Evolutionary conservation across 2,797 vertebrate species (phyloP).

Genomic region (Enteromius viviparus): DNA sequence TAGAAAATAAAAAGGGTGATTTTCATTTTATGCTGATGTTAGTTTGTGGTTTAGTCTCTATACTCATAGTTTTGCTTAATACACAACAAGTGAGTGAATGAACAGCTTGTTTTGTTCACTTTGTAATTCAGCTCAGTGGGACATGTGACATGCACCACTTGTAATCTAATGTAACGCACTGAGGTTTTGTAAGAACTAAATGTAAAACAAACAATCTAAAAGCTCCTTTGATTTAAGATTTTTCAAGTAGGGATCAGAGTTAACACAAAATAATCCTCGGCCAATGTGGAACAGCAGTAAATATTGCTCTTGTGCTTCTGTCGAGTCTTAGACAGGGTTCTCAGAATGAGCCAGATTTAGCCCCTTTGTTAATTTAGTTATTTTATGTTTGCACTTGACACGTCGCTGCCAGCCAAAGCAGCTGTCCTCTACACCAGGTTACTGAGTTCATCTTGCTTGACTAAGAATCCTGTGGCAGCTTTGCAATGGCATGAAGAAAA

Average conservation of each 20-base stretch:
- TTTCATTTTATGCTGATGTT: not conserved
- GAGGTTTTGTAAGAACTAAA: constrained; percentile 18
- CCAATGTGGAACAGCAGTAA: constrained; percentile 64
- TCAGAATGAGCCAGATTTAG: constrained; percentile 67
- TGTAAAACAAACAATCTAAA: constrained; percentile 21
- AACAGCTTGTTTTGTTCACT: constrained; percentile 24
- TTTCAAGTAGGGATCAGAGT: constrained; percentile 15
- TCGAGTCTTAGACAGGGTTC: constrained; percentile 65
- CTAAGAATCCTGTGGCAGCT: not conserved
- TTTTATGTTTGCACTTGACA: constrained; percentile 67
- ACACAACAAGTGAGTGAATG: not conserved
- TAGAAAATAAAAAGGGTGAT: not conserved
- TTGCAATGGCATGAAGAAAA: not conserved
- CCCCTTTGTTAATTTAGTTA: constrained; percentile 74
- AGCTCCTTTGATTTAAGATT: not conserved
- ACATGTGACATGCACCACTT: not conserved
- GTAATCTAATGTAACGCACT: not conserved
- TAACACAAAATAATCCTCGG: constrained; percentile 19
- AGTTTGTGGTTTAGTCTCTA: not conserved
- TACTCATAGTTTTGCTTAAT: not conserved
- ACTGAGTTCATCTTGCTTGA: not conserved
- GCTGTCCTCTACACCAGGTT: constrained; percentile 62
- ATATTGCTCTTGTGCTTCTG: constrained; percentile 67
- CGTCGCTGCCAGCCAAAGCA: constrained; percentile 64
- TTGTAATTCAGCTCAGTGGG: not conserved